Evolutionary conservation across 2,113 vertebrate genomes (phyloP).

Genomic region (Psittacara wagleri): DNA sequence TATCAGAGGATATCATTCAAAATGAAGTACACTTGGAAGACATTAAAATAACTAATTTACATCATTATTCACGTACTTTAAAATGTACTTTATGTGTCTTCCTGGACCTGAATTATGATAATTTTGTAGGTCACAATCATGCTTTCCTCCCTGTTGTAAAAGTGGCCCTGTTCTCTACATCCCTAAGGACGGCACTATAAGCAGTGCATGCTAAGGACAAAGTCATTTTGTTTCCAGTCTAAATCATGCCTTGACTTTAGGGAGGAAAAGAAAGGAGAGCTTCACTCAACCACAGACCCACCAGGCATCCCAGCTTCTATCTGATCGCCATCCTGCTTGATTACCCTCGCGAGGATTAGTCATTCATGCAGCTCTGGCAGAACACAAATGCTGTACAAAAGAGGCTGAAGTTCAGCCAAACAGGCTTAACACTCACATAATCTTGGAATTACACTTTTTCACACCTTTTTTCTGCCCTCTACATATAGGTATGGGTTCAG

Average conservation of each 20-base stretch:
- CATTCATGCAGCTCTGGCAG: neutral
- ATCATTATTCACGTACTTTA: slow-evolving; percentile 78
- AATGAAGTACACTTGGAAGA: slow-evolving; percentile 81
- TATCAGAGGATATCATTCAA: slow-evolving; percentile 78
- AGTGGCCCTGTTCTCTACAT: slow-evolving; percentile 30
- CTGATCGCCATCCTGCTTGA: neutral
- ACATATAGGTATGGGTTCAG: neutral
- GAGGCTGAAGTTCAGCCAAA: neutral
- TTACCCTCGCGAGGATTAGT: neutral
- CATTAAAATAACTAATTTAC: slow-evolving; percentile 83
- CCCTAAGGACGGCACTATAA: neutral
- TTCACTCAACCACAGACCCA: slow-evolving; percentile 18
- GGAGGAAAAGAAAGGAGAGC: slow-evolving; percentile 11
- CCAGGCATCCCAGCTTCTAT: neutral
- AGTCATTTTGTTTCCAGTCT: neutral
- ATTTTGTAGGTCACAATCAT: slow-evolving; percentile 70
- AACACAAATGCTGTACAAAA: neutral
- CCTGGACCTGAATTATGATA: slow-evolving; percentile 64
- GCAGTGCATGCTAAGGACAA: neutral
- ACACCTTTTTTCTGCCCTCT: neutral
- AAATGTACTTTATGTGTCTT: slow-evolving; percentile 69
- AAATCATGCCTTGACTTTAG: neutral
- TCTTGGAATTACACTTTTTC: neutral
- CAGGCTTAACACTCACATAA: neutral
- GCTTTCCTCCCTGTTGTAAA: slow-evolving; percentile 4